Evolutionary conservation across 2,797 vertebrate genomes (phyloP).

Genomic region (Nyctalus aviator): DNA sequence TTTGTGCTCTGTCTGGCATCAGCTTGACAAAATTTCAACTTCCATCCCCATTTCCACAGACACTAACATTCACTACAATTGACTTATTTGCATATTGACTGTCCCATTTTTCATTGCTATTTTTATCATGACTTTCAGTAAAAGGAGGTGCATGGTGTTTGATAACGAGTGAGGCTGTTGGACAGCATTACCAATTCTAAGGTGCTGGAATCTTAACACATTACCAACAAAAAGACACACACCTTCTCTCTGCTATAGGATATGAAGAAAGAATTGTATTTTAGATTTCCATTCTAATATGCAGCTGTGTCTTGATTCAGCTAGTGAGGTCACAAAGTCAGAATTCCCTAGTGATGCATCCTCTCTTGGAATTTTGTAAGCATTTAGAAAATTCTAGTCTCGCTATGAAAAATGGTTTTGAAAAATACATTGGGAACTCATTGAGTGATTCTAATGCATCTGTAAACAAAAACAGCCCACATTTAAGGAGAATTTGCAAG

Average conservation of each 20-base stretch:
- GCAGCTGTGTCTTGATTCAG: constrained; percentile 94
- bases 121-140: constrained; percentile 94
- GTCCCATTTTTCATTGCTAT: constrained; percentile 94
- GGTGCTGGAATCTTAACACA: constrained; percentile 91
- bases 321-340: constrained; percentile 94
- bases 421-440: constrained; percentile 86
- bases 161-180: constrained; percentile 94
- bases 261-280: constrained; percentile 94
- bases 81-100: constrained; percentile 94
- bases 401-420: constrained; percentile 84
- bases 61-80: constrained; percentile 95
- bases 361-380: constrained; percentile 93
- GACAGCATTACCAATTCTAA: constrained; percentile 93
- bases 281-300: constrained; percentile 95
- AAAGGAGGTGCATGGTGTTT: constrained; percentile 92
- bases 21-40: constrained; percentile 92
- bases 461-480: constrained; percentile 90
- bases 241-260: constrained; percentile 88
- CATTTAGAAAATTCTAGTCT: constrained; percentile 88
- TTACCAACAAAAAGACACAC: constrained; percentile 90
- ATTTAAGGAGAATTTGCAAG: constrained; percentile 93
- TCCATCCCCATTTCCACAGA: constrained; percentile 94
- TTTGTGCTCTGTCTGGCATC: constrained; percentile 93
- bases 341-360: constrained; percentile 92
- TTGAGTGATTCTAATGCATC: constrained; percentile 90